Conservation (phyloP, 2,797 vertebrate genomes). For the Sylvilagus floridanus region DNA sequence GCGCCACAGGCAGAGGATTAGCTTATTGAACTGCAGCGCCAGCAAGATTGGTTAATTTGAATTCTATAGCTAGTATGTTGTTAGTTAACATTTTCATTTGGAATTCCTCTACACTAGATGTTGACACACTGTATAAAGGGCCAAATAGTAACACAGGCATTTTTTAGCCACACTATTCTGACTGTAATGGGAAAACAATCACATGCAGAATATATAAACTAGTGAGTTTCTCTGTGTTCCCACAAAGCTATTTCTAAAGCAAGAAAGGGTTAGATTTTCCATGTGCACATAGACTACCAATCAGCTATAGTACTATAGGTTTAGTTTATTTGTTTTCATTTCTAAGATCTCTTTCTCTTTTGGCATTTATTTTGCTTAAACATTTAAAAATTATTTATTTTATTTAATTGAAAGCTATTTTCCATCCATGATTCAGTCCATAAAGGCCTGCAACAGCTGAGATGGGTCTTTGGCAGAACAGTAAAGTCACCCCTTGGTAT, state of each 20-base stretch:
- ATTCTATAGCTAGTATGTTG: background rate
- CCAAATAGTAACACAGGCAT: background rate
- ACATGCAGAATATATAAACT: background rate
- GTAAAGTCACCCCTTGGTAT: too few species aligned
- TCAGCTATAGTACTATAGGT: background rate
- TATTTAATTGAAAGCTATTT: background rate
- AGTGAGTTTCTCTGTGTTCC: background rate
- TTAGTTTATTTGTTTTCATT: background rate
- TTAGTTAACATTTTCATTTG: background rate
- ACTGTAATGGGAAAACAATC: background rate
- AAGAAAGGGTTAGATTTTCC: background rate
- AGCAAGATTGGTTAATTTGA: background rate
- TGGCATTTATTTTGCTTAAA: background rate
- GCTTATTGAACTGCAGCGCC: too few species aligned
- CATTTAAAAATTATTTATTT: background rate
- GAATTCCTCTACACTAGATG: background rate
- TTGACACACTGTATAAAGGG: background rate
- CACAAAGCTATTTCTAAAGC: background rate
- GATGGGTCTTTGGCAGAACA: too few species aligned
- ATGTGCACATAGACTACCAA: background rate
- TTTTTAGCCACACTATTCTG: fast-evolving
- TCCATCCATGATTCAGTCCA: too few species aligned
- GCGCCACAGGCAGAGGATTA: too few species aligned
- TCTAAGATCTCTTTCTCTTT: background rate
- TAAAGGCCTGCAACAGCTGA: too few species aligned